Base-by-base conservation (phyloP, 2,113 vertebrate species). In the Chaetodon auriga region DNA sequence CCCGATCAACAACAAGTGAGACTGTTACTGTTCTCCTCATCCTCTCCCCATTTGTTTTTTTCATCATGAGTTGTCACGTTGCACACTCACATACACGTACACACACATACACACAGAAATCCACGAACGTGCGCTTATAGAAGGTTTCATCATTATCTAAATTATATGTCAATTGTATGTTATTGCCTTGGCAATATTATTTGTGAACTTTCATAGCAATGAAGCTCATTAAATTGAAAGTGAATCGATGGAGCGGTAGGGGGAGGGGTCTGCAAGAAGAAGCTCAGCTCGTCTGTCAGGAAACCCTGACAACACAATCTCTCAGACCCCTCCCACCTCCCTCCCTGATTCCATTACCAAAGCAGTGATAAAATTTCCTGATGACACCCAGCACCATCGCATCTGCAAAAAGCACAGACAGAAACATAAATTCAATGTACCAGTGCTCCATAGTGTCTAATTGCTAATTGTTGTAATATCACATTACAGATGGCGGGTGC, bases 401-500 rank as follows among this genome's bases (percentile, higher is more conserved):
- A 89, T 94, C 84, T 87, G 86, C 71, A 82, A 88, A 78, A 83
- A 73, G 53, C 78, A 45, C 68, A 83, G 81, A 89, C 91, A 86
- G 82, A 93, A 89, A 86, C 90, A 85, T 93, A 90, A 90, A 91
- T 93, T 93, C 84, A 81, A 83, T 86, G 81, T 73, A 74, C 80
- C 53, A 57, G 30, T 66, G 74, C 53, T 58, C 63, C 75, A 87
- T 35, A 60, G 87, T 71, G 83, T 85, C 87, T 94, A 92, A 93
- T 92, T 92, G 87, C 85, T 93, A 91, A 94, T 93, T 94, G 92
- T 90, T 89, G 76, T 85, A 92, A 95, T 93, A 92, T 94, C 88
- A 81, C 81, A 83, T 94, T 92, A 91, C 90, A 89, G 80, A 25
- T 75, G 71, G 72, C 30, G 51, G 68, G 53, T 74, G 62, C 75